A percentile compares a stretch with the other conserved stretches of the same genome.
These are phyloP conservation scores for Palythoa grandiflora DNA, from an alignment of 92 coral and sea anemone genomes.

Conservation along the genomic window DNA sequence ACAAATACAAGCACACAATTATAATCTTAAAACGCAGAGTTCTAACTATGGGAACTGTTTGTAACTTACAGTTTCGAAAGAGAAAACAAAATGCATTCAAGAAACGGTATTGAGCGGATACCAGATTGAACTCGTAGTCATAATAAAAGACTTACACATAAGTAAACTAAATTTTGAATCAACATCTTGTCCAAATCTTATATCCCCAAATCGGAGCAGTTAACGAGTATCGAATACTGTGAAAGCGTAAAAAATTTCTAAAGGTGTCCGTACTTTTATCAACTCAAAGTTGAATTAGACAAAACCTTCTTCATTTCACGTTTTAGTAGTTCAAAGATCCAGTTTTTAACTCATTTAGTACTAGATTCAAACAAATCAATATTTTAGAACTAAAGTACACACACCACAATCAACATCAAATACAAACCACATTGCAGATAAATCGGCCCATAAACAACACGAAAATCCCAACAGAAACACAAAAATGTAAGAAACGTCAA, in stretches of 20 bases:
- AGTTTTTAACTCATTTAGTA: neutral
- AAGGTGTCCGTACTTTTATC: neutral
- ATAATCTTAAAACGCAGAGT: neutral
- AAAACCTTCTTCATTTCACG: neutral
- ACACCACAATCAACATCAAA: conserved; percentile 42
- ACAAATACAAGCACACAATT: neutral
- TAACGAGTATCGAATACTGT: neutral
- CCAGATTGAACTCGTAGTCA: neutral
- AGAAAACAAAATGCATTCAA: neutral
- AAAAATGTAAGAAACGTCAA: neutral
- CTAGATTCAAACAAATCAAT: conserved; percentile 40
- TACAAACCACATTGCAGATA: neutral
- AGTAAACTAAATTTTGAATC: neutral
- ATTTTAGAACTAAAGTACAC: conserved; percentile 60
- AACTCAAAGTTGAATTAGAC: neutral
- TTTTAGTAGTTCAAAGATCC: neutral
- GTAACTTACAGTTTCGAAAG: neutral
- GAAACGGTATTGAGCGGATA: neutral
- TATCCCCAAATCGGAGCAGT: neutral
- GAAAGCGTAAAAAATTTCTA: neutral
- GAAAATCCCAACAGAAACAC: neutral
- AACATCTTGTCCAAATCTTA: neutral
- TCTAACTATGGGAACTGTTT: no score
- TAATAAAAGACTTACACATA: neutral
- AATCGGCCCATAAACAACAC: neutral